phyloP scores from a whole-genome alignment of 2,888 invertebrate species.

The Hypomecis punctinalis region DNA sequence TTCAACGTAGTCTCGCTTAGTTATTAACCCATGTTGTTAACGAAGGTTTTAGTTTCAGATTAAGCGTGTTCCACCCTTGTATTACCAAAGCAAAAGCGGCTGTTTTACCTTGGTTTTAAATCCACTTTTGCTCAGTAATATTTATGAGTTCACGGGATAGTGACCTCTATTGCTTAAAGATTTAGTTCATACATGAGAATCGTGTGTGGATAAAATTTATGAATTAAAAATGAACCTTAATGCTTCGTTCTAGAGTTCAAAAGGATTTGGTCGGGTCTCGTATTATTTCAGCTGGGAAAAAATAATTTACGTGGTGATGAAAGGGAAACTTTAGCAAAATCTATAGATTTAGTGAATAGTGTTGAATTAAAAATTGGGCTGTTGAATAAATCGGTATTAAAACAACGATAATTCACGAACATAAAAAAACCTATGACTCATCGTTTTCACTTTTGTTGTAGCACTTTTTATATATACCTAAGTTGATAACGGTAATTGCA shows the following conservation, averaged over 20 bases:
- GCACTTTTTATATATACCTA: too few relatives aligned
- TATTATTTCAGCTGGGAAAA: not conserved
- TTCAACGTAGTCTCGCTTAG: not conserved
- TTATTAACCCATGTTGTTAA: slow-evolving; percentile 2
- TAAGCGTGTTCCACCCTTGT: slow-evolving; percentile 2
- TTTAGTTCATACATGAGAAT: not conserved
- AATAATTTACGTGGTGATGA: slow-evolving; percentile 39
- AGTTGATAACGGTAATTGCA: too few relatives aligned
- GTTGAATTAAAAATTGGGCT: too few relatives aligned
- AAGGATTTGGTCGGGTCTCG: not conserved
- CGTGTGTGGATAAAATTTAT: not conserved
- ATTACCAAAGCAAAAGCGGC: not conserved
- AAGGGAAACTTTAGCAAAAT: slow-evolving; percentile 6
- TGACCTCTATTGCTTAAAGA: not conserved
- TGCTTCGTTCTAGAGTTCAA: not conserved
- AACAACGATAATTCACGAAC: too few relatives aligned
- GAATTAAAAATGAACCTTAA: not conserved
- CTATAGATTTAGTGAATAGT: too few relatives aligned
- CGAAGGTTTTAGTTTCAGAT: slow-evolving; percentile 12
- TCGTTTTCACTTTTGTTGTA: too few relatives aligned
- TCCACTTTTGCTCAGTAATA: not conserved
- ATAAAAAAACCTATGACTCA: too few relatives aligned
- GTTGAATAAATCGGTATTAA: too few relatives aligned
- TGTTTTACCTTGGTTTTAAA: not conserved
- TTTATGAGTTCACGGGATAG: not conserved